phyloP scores from a whole-genome alignment of 2,113 vertebrate genomes.

The Gymnobelideus leadbeateri region DNA sequence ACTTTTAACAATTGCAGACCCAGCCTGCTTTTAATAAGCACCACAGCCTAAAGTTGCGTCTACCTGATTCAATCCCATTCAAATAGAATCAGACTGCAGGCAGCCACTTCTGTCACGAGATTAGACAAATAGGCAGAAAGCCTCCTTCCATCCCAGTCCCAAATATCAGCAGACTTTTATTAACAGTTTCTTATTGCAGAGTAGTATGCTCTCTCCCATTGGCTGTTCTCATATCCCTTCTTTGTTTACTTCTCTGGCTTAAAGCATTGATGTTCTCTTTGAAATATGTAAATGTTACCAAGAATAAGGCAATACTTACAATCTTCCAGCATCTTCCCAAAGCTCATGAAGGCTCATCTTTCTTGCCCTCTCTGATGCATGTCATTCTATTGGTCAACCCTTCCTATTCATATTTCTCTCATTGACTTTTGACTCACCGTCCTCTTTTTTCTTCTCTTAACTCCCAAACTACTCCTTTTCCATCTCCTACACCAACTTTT shows the following conservation, averaged over 20 bases:
- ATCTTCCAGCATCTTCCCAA: neutral
- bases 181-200: neutral
- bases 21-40: constrained; percentile 20
- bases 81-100: neutral
- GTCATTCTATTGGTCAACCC: neutral
- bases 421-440: neutral
- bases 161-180: neutral
- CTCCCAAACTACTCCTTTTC: neutral
- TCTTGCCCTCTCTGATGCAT: neutral
- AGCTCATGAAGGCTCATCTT: neutral
- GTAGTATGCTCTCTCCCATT: neutral
- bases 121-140: neutral
- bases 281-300: neutral
- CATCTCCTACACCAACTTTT: neutral
- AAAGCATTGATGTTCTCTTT: neutral
- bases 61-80: neutral
- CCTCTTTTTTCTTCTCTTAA: neutral
- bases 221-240: neutral
- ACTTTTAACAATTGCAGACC: neutral
- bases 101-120: neutral
- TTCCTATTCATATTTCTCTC: neutral
- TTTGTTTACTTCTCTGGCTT: neutral
- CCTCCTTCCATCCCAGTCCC: neutral
- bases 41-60: neutral
- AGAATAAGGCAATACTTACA: neutral